phyloP scores from a whole-genome alignment of 2,888 invertebrate genomes.

The Nomada flava region DNA sequence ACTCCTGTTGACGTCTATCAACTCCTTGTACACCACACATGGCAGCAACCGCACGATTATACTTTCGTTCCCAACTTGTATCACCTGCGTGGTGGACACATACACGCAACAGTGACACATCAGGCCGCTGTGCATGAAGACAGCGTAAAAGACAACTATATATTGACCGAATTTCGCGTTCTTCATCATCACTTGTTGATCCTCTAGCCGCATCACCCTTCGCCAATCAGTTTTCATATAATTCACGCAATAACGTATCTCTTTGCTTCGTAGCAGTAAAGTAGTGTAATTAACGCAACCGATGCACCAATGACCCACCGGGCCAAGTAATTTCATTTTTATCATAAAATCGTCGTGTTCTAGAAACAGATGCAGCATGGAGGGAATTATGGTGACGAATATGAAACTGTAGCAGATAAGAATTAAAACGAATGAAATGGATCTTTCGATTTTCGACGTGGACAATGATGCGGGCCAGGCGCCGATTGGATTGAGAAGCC shows the following conservation, averaged over 20 bases:
- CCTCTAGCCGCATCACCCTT: constrained; percentile 16
- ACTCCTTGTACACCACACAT: constrained; percentile 54
- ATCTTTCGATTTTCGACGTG: constrained; percentile 7
- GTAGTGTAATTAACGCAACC: neutral
- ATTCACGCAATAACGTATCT: constrained; percentile 56
- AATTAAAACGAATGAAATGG: constrained; percentile 16
- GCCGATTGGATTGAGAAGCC: constrained; percentile 61
- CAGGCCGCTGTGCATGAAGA: constrained; percentile 49
- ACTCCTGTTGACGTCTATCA: constrained; percentile 50
- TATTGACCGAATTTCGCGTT: constrained; percentile 67
- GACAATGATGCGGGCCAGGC: constrained; percentile 55
- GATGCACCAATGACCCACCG: neutral
- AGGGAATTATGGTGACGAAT: constrained; percentile 62
- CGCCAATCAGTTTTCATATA: constrained; percentile 71
- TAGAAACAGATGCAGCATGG: constrained; percentile 61
- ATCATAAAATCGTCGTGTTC: constrained; percentile 33
- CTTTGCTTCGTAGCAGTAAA: neutral
- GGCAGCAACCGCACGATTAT: constrained; percentile 37
- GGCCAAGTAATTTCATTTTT: neutral
- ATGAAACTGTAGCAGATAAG: constrained; percentile 50
- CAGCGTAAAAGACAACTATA: constrained; percentile 53
- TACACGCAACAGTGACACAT: constrained; percentile 36
- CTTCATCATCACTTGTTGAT: constrained; percentile 67
- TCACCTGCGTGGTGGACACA: neutral
- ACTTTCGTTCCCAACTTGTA: constrained; percentile 55